Evolutionary conservation across 2,113 vertebrate genomes (phyloP).

Genomic region (Oreochromis spilurus): DNA sequence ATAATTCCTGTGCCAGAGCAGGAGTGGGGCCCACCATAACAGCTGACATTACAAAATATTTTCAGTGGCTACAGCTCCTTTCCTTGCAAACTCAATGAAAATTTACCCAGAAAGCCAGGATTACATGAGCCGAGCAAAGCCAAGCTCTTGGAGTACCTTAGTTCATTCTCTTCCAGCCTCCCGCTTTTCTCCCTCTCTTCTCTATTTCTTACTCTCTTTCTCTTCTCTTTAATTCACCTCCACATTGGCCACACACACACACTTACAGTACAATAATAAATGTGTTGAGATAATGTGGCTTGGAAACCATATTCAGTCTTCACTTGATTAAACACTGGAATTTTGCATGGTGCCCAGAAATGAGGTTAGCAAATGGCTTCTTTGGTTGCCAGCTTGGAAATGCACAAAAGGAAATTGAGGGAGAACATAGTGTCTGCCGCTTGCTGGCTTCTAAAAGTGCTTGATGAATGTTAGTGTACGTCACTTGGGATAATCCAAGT

Average conservation of each 20-base stretch:
- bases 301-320: constrained; percentile 73
- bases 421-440: constrained; percentile 71
- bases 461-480: constrained; percentile 75
- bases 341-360: constrained; percentile 78
- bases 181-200: neutral
- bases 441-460: constrained; percentile 66
- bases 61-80: constrained; percentile 59
- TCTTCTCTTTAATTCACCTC: constrained; percentile 60
- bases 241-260: constrained; percentile 74
- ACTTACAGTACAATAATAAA: constrained; percentile 77
- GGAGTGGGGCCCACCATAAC: constrained; percentile 57
- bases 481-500: constrained; percentile 68
- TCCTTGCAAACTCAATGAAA: constrained; percentile 59
- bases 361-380: constrained; percentile 79
- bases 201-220: constrained; percentile 13
- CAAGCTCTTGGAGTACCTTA: constrained; percentile 49
- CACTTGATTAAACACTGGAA: constrained; percentile 81
- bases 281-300: constrained; percentile 80
- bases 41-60: constrained; percentile 70
- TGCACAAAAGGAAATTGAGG: constrained; percentile 71
- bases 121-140: constrained; percentile 42
- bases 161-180: constrained; percentile 24
- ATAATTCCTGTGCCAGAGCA: constrained; percentile 37
- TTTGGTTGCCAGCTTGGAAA: constrained; percentile 74
- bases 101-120: constrained; percentile 36